Percentiles rank a stretch among this genome's conserved stretches.
phyloP scores from a whole-genome alignment of 1,140 invertebrate species.

The Drosophila trapezifrons region DNA sequence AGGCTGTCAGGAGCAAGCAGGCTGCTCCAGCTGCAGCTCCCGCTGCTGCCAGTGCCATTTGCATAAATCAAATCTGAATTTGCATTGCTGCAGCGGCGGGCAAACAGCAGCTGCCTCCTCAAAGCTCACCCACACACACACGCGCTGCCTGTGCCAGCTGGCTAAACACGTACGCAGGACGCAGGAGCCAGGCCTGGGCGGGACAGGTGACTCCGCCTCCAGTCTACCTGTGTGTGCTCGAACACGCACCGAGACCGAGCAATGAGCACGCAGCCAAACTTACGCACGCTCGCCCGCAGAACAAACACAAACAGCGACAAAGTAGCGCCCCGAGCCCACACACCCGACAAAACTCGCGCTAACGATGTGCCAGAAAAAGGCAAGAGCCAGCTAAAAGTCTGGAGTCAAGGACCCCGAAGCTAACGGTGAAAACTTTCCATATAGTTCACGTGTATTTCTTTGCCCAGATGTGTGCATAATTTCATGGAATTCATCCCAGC shows the following conservation, averaged over 20 bases:
- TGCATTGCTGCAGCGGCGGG: constrained; percentile 59
- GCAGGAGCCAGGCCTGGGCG: no score
- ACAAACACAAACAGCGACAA: constrained; percentile 24
- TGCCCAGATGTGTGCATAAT: not conserved
- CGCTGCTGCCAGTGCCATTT: constrained; percentile 67
- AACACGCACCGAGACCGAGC: constrained; percentile 54
- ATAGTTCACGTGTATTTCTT: not conserved
- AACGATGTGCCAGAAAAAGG: constrained; percentile 30
- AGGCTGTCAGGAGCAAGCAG: constrained; percentile 33
- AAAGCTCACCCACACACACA: constrained; percentile 4
- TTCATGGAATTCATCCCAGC: not conserved
- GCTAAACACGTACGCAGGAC: constrained; percentile 42
- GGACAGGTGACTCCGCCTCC: constrained; percentile 7
- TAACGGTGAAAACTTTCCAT: constrained; percentile 12
- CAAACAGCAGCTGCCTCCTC: constrained; percentile 30
- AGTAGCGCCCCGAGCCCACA: constrained; percentile 13
- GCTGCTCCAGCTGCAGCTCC: constrained; percentile 2
- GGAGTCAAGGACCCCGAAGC: constrained; percentile 14
- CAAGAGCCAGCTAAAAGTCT: constrained; percentile 7
- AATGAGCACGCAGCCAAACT: constrained; percentile 68
- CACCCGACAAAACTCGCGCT: constrained; percentile 46
- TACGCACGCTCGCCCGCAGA: constrained; percentile 51
- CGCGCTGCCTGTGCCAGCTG: constrained; percentile 21
- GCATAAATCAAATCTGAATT: constrained; percentile 82
- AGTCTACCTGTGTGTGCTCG: constrained; percentile 26